phyloP scores from a whole-genome alignment of 2,888 invertebrate genomes.

The Himalopsyche anomala region DNA sequence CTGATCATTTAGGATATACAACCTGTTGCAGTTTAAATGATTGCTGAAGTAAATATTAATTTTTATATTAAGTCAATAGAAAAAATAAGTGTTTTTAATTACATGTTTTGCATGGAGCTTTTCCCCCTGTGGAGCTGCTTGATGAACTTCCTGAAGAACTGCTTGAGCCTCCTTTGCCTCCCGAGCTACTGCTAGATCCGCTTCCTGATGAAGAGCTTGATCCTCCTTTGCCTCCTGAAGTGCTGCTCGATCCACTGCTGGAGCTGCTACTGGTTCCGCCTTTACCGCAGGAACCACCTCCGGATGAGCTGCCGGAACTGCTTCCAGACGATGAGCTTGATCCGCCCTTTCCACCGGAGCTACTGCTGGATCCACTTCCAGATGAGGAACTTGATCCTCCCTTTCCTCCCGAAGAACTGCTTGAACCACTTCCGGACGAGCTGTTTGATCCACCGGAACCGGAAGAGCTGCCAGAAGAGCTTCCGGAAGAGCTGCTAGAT shows the following conservation, averaged over 20 bases:
- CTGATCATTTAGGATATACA: too few relatives aligned
- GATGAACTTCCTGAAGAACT: neutral
- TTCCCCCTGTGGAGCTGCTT: conserved; percentile 5
- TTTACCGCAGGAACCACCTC: neutral
- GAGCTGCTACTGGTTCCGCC: neutral
- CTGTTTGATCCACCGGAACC: neutral
- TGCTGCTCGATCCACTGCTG: neutral
- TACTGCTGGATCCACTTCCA: neutral
- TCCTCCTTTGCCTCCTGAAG: too few relatives aligned
- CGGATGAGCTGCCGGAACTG: neutral
- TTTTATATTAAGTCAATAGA: too few relatives aligned
- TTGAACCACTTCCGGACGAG: too few relatives aligned
- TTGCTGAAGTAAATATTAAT: too few relatives aligned
- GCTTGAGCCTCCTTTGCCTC: neutral
- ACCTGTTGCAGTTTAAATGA: too few relatives aligned
- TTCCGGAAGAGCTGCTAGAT: neutral
- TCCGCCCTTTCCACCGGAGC: neutral
- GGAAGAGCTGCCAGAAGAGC: neutral
- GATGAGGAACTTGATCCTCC: neutral
- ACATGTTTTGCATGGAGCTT: neutral
- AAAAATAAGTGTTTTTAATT: too few relatives aligned
- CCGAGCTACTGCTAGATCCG: too few relatives aligned
- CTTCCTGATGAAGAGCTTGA: too few relatives aligned
- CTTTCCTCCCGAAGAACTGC: neutral
- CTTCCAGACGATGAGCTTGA: neutral